Evolutionary conservation across 2,113 vertebrate genomes (phyloP).

Genomic region (Periophthalmodon schlosseri): DNA sequence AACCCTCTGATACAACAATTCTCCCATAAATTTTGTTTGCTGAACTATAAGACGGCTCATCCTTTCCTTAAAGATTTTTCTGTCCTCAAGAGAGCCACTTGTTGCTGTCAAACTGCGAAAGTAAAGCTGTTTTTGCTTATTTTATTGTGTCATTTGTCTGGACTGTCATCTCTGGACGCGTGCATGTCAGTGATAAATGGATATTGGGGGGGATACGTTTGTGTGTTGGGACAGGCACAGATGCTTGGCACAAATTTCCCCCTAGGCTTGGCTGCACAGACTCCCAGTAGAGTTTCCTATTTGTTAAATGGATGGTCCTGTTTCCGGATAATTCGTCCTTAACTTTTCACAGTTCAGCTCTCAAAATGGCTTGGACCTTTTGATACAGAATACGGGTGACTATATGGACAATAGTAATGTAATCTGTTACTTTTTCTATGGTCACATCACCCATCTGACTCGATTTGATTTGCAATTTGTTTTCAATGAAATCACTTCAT

Average conservation of each 20-base stretch:
- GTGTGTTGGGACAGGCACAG: slow-evolving; percentile 34
- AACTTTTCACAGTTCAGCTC: background rate
- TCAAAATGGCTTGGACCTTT: background rate
- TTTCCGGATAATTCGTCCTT: background rate
- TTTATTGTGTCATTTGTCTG: slow-evolving; percentile 16
- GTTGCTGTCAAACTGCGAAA: background rate
- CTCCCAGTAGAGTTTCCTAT: slow-evolving; percentile 1
- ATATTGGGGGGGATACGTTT: slow-evolving; percentile 62
- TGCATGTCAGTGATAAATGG: slow-evolving; percentile 65
- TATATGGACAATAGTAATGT: background rate
- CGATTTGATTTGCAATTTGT: no score
- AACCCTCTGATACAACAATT: background rate
- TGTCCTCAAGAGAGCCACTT: background rate
- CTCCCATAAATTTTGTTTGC: background rate
- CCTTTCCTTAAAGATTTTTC: background rate
- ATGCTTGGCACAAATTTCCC: slow-evolving; percentile 12
- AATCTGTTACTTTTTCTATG: no score
- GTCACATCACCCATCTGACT: no score
- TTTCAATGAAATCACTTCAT: no score
- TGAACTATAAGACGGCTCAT: background rate
- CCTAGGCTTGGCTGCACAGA: slow-evolving; percentile 20
- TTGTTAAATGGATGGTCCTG: slow-evolving; percentile 1
- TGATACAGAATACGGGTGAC: background rate
- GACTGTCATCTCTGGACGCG: slow-evolving; percentile 5
- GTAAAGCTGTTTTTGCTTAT: slow-evolving; percentile 20